A percentile compares a stretch with the other conserved stretches of the same genome.
Conservation (phyloP, 2,797 vertebrate species). For the Galagoides demidoff region DNA sequence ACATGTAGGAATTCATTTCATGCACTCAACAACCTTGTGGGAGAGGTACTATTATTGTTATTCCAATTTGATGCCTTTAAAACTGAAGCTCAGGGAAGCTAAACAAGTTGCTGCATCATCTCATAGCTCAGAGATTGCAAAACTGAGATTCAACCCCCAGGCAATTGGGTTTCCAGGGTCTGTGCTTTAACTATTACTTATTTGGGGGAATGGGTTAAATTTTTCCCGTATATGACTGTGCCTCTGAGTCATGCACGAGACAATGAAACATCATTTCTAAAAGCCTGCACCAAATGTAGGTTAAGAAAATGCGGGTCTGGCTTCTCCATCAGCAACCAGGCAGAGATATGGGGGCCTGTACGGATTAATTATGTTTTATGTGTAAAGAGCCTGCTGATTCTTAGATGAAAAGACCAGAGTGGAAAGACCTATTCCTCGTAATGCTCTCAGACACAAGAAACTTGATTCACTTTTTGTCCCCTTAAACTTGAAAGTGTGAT, state of each 20-base stretch:
- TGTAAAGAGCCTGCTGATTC: slow-evolving; percentile 34
- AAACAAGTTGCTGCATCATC: not conserved
- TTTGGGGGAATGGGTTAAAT: not conserved
- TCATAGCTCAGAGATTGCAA: not conserved
- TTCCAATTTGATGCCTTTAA: not conserved
- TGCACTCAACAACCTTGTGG: not conserved
- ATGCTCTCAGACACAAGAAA: slow-evolving; percentile 70
- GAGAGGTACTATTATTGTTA: not conserved
- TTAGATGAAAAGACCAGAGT: slow-evolving; percentile 54
- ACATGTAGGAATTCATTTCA: not conserved
- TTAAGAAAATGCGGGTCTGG: slow-evolving; percentile 14
- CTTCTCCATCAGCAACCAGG: not conserved
- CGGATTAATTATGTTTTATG: slow-evolving; percentile 71
- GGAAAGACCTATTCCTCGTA: slow-evolving; percentile 60
- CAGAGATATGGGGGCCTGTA: not conserved
- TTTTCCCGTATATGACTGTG: not conserved
- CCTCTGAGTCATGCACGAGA: not conserved
- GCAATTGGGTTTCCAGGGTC: not conserved
- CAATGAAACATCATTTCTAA: slow-evolving; percentile 35
- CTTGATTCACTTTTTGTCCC: slow-evolving; percentile 70
- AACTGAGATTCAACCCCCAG: not conserved
- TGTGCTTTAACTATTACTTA: not conserved
- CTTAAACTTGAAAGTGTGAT: slow-evolving; percentile 57
- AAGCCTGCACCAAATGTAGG: slow-evolving; percentile 5
- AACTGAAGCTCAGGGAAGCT: not conserved